These are phyloP conservation scores for Lethenteron reissneri DNA, from an alignment of 2,113 vertebrate genomes.

Conservation along the genomic window DNA sequence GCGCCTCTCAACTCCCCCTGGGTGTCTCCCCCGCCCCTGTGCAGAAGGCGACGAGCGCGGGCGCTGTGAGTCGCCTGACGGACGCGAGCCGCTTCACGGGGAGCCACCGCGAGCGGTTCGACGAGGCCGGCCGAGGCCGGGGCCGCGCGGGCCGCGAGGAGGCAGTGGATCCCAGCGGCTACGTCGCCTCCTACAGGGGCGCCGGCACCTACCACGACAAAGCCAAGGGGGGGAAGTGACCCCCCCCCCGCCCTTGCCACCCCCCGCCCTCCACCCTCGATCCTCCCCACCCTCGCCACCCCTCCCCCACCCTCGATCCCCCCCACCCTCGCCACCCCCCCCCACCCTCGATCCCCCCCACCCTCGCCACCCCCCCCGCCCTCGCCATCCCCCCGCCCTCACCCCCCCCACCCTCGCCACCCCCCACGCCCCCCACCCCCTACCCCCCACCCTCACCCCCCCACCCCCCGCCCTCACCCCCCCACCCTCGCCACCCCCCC, in stretches of 20 bases:
- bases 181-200: conserved; percentile 63
- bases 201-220: conserved; percentile 63
- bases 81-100: conserved; percentile 76
- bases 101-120: conserved; percentile 74
- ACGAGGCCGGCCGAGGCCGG: conserved; percentile 50
- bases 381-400: not conserved
- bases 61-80: conserved; percentile 54
- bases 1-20: too few relatives aligned
- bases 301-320: too few relatives aligned
- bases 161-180: conserved; percentile 61
- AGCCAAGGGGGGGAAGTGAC: conserved; percentile 22
- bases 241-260: not conserved
- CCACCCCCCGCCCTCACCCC: too few relatives aligned
- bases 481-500: too few relatives aligned
- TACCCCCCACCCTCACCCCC: too few relatives aligned
- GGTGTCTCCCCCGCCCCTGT: not conserved
- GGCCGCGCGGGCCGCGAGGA: conserved; percentile 64
- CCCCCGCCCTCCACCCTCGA: too few relatives aligned
- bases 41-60: conserved; percentile 54
- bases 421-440: too few relatives aligned
- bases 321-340: not conserved
- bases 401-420: too few relatives aligned
- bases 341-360: not conserved
- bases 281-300: too few relatives aligned
- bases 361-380: not conserved